phyloP scores from a whole-genome alignment of 2,797 vertebrate species.

The Myotis vivesi region DNA sequence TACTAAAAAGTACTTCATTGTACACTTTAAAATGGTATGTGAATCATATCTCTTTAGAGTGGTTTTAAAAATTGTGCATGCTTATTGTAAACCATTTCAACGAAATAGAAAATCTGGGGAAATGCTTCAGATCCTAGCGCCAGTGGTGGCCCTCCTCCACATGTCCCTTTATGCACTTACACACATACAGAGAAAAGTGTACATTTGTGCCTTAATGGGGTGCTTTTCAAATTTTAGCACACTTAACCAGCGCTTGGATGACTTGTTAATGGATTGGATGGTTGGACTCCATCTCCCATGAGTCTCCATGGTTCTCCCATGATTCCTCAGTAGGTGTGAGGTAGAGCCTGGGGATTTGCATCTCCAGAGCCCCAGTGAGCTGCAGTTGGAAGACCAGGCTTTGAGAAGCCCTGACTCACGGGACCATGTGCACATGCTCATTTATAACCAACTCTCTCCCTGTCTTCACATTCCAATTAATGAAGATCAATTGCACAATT shows the following conservation, averaged over 20 bases:
- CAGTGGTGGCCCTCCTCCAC: background rate
- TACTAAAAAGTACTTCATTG: background rate
- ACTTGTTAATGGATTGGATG: background rate
- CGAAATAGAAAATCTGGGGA: background rate
- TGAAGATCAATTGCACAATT: background rate
- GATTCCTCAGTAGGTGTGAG: background rate
- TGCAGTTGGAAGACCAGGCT: background rate
- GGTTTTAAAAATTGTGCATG: background rate
- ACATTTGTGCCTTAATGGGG: background rate
- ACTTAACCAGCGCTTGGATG: background rate
- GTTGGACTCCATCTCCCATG: background rate
- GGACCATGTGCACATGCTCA: no score
- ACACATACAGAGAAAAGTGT: rapidly evolving
- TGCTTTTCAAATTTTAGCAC: background rate
- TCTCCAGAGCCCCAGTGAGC: background rate
- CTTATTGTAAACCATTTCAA: background rate
- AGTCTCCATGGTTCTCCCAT: background rate
- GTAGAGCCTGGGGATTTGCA: background rate
- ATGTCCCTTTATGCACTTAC: no score
- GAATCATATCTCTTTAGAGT: background rate
- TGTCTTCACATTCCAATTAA: background rate
- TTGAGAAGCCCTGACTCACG: background rate
- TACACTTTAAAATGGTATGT: background rate
- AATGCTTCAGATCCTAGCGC: background rate
- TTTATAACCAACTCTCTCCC: background rate